Percentiles rank a stretch among this genome's conserved stretches.
Conservation (phyloP, 2,888 invertebrate species). For the Netelia inedita region DNA sequence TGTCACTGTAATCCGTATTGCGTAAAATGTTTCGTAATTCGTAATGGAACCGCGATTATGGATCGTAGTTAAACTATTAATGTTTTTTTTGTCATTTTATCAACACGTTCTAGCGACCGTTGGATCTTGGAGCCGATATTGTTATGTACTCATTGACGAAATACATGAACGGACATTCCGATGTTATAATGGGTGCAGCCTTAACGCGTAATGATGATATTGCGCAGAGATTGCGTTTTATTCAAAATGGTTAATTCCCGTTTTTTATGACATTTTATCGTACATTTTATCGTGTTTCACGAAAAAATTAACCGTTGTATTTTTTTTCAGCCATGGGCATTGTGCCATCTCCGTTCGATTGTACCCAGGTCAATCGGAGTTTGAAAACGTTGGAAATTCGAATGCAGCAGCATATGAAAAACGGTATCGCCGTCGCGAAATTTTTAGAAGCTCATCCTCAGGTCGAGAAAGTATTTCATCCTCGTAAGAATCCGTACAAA, state of each 20-base stretch:
- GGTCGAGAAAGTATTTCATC: conserved; percentile 93
- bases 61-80: not conserved
- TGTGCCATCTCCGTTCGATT: conserved; percentile 98
- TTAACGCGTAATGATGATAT: conserved; percentile 91
- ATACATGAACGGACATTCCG: conserved; percentile 99
- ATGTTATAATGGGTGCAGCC: conserved; percentile 98
- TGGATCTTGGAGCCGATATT: conserved; percentile 96
- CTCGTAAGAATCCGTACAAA: conserved; percentile 86
- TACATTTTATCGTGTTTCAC: not conserved
- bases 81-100: not conserved
- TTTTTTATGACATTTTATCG: not conserved
- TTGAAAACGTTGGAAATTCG: conserved; percentile 96
- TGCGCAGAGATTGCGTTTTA: conserved; percentile 90
- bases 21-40: too few species aligned
- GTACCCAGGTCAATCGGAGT: conserved; percentile 96
- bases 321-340: conserved; percentile 91
- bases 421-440: conserved; percentile 91
- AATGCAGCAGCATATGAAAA: conserved; percentile 95
- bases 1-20: too few species aligned
- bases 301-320: not conserved
- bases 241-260: conserved; percentile 92
- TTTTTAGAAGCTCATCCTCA: conserved; percentile 93
- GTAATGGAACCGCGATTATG: too few species aligned
- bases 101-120: conserved; percentile 89
- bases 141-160: conserved; percentile 97